Percentiles rank a stretch among this genome's conserved stretches.
Evolutionary conservation across 2,113 vertebrate genomes (phyloP).

Genomic region (Myiagra hebetior): DNA sequence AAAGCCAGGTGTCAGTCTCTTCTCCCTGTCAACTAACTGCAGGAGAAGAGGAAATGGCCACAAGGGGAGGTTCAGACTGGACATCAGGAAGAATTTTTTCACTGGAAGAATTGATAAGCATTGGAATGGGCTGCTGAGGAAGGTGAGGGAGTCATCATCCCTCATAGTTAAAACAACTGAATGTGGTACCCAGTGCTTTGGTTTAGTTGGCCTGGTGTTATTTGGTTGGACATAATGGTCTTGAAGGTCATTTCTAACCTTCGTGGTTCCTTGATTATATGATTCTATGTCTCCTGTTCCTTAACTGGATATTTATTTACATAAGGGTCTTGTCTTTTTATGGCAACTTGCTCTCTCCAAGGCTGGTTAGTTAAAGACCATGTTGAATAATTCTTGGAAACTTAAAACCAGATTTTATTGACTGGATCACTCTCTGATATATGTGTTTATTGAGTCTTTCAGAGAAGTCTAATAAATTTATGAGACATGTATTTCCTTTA

Average conservation of each 20-base stretch:
- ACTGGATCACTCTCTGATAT: not conserved
- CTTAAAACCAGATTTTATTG: not conserved
- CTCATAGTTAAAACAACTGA: rapidly evolving
- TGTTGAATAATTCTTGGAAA: not conserved
- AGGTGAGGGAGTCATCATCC: not conserved
- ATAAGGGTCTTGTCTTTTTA: not conserved
- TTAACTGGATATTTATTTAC: not conserved
- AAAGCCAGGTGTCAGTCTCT: not conserved
- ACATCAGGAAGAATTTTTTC: not conserved
- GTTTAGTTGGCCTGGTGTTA: not conserved
- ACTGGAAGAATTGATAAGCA: not conserved
- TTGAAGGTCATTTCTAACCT: not conserved
- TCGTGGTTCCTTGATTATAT: too few relatives aligned
- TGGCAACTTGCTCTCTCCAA: not conserved
- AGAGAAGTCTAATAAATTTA: not conserved
- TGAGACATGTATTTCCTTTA: not conserved
- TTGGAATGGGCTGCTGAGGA: not conserved
- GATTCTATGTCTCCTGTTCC: not conserved
- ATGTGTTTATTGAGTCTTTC: not conserved
- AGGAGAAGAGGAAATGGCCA: not conserved
- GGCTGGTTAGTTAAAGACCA: not conserved
- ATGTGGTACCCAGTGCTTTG: rapidly evolving
- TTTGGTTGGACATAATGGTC: not conserved
- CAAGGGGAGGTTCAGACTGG: not conserved
- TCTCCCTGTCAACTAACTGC: not conserved